Base-by-base conservation (phyloP, 2,113 vertebrate genomes). In the Aix galericulata region DNA sequence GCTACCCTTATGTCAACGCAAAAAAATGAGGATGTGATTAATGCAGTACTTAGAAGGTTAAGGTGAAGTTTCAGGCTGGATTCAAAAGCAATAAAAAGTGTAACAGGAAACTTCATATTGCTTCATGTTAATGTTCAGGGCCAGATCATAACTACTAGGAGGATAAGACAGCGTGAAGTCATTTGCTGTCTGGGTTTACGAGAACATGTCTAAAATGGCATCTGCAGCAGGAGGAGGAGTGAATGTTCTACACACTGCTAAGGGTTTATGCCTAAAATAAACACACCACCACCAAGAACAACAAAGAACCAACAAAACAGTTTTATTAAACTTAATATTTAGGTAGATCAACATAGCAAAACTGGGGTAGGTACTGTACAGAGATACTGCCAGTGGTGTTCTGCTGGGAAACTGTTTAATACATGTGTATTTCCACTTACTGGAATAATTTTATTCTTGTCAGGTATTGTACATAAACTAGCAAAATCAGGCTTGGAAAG, bases 141-240 rank as follows among this genome's bases (percentile, higher is more conserved):
- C 97, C 97, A 97, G 96, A 94, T 94, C 89, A 88, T 96, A 98
- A 98, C 97, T 98, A 96, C 97, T 95, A 72, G 82, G 96, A 95
- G 79, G 71, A 79, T 18, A 53, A 63, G 25, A 89, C 22, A 46
- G 88, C 80, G 94, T 97, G 94, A 98, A 97, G 95, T 98, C n/a
- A 74, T 88, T 82, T 94, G 16, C 40, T 74, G 7, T 58, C 96
- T 97, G 97, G 85, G 96, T 98, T 98, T 96, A 95, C 69, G 68
- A 98, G 97, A 98, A 98, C 94, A 95, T 97, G 98, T 98, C 98
- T 98, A 96, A 96, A 97, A n/a, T n/a, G 59, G 40, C 50, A 56
- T 63, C 75, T 50, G n/a, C n/a, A 11, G 4, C 17, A 22, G n/a
- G 15, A 27, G 66, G 53, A 21, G 27, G 44, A 64, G 29, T 40